Conservation (phyloP, 1,140 invertebrate genomes). For the Adoxophyes honmai region DNA sequence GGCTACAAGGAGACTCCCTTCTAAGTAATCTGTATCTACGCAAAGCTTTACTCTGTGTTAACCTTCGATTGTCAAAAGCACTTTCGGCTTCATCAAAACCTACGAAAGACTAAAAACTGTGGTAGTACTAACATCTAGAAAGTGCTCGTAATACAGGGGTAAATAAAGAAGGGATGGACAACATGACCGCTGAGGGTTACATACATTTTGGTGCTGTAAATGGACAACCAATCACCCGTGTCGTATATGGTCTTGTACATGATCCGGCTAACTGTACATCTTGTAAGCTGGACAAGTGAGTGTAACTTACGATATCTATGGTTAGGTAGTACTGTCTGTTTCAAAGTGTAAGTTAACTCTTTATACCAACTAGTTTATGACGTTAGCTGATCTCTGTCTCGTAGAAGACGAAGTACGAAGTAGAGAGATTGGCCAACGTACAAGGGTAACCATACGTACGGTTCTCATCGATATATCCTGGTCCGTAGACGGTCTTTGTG, state of each 20-base stretch:
- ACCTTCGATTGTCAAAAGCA: constrained; percentile 8
- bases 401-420: background rate
- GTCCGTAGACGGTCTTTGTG: constrained; percentile 71
- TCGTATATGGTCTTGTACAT: constrained; percentile 28
- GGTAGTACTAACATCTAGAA: constrained; percentile 31
- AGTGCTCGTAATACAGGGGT: constrained; percentile 32
- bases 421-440: constrained; percentile 45
- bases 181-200: constrained; percentile 33
- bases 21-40: constrained; percentile 46
- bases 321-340: constrained; percentile 53
- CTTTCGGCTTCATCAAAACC: constrained; percentile 7
- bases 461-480: constrained; percentile 73
- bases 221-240: constrained; percentile 25
- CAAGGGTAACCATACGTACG: constrained; percentile 61
- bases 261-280: constrained; percentile 49
- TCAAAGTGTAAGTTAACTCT: constrained; percentile 38
- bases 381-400: constrained; percentile 44
- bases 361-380: constrained; percentile 30
- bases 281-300: constrained; percentile 47
- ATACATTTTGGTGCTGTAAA: constrained; percentile 31
- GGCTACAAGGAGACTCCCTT: constrained; percentile 48
- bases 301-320: constrained; percentile 75
- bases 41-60: constrained; percentile 60
- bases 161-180: constrained; percentile 31
- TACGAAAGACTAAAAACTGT: constrained; percentile 17